phyloP scores from a whole-genome alignment of 2,113 vertebrate genomes.

The Isichthys henryi region DNA sequence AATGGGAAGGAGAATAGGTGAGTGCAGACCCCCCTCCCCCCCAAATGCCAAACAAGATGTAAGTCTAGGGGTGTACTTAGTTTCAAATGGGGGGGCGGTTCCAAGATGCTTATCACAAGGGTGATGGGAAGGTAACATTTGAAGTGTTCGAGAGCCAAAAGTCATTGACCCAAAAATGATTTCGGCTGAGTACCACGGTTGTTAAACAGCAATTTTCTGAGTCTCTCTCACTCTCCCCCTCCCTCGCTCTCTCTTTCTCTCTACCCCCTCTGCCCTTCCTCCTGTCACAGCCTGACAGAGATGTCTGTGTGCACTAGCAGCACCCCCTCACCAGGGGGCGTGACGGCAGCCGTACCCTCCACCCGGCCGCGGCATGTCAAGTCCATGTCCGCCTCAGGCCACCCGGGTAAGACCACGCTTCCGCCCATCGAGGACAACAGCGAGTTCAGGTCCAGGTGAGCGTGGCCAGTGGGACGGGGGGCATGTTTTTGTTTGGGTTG shows the following conservation, averaged over 20 bases:
- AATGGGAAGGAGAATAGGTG: slow-evolving; percentile 98
- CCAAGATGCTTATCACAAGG: neutral
- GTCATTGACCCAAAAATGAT: neutral
- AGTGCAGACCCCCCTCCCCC: neutral
- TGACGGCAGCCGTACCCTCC: slow-evolving; percentile 59
- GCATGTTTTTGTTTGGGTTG: neutral
- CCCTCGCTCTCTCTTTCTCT: slow-evolving; percentile 1
- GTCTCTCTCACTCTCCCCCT: neutral
- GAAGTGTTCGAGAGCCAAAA: neutral
- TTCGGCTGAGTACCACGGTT: neutral
- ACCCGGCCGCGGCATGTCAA: slow-evolving; percentile 92
- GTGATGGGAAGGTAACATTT: neutral
- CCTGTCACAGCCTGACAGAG: slow-evolving; percentile 73
- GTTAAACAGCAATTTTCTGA: neutral
- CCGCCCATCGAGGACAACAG: slow-evolving; percentile 90
- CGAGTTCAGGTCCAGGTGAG: slow-evolving; percentile 82
- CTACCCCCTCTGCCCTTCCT: neutral
- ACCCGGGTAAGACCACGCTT: slow-evolving; percentile 87
- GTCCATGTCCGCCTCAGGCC: slow-evolving; percentile 96
- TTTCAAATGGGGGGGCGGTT: neutral
- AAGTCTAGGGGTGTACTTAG: neutral
- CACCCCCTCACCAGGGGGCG: slow-evolving; percentile 63
- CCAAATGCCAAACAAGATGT: neutral
- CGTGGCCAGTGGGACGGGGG: neutral
- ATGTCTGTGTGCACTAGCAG: slow-evolving; percentile 70